A percentile compares a stretch with the other conserved stretches of the same genome.
phyloP scores from a whole-genome alignment of 2,888 invertebrate genomes.

The Lingula anatina region DNA sequence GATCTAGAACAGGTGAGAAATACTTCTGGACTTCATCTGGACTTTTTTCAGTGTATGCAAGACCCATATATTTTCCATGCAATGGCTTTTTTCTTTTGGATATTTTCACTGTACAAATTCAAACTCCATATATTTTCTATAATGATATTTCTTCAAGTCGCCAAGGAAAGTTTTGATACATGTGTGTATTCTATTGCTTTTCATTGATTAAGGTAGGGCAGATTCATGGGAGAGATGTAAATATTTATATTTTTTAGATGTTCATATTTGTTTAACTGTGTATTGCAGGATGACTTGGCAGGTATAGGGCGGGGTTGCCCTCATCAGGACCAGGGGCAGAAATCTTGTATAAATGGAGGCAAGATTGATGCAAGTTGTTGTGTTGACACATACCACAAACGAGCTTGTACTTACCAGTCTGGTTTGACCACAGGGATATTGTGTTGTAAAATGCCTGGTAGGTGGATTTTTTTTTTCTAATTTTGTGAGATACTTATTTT shows the following conservation, averaged over 20 bases:
- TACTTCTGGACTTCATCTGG: background rate
- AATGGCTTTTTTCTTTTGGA: no score
- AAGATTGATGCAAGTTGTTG: constrained; percentile 47
- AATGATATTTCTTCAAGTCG: no score
- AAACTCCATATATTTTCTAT: no score
- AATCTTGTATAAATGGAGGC: constrained; percentile 44
- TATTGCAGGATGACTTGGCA: constrained; percentile 43
- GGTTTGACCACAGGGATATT: constrained; percentile 30
- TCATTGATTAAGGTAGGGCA: no score
- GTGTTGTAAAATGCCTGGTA: constrained; percentile 41
- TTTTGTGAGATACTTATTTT: no score
- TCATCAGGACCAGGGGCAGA: constrained; percentile 36
- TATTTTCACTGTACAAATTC: no score
- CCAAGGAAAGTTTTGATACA: no score
- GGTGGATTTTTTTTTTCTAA: background rate
- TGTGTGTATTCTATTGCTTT: no score
- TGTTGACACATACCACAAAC: constrained; percentile 38
- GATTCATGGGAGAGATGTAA: no score
- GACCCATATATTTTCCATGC: no score
- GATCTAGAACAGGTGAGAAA: constrained; percentile 29
- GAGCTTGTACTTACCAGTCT: constrained; percentile 34
- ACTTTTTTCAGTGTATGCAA: no score
- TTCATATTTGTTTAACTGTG: background rate
- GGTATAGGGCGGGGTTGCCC: constrained; percentile 43
- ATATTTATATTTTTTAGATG: no score